phyloP scores from a whole-genome alignment of 2,797 vertebrate genomes.

The Rhynchotus rufescens region DNA sequence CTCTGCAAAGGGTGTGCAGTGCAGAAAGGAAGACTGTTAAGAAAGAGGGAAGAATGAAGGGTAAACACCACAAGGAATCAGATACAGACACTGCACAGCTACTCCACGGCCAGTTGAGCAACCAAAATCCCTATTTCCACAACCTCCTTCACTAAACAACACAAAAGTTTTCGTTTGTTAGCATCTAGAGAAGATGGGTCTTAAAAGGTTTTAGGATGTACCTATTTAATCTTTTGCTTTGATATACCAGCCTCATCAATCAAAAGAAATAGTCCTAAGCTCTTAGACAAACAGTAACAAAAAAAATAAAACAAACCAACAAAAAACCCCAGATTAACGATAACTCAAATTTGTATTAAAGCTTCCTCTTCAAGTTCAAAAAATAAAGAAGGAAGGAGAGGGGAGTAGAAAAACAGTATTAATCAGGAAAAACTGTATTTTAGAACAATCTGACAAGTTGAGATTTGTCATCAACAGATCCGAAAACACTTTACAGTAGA shows the following conservation, averaged over 20 bases:
- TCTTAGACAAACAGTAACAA: background rate
- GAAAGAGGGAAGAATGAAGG: slow-evolving; percentile 12
- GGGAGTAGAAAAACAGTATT: background rate
- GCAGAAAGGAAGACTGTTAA: background rate
- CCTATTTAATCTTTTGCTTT: background rate
- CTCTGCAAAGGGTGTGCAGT: background rate
- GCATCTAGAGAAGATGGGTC: background rate
- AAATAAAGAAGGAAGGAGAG: background rate
- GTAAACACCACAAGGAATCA: slow-evolving; percentile 12
- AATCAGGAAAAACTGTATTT: slow-evolving; percentile 26
- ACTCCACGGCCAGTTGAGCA: background rate
- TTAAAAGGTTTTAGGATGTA: background rate
- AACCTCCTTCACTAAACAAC: background rate
- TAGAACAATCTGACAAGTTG: slow-evolving; percentile 6
- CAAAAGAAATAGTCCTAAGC: background rate
- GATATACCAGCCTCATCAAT: background rate
- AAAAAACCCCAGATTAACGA: background rate
- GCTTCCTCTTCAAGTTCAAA: background rate
- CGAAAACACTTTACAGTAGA: background rate
- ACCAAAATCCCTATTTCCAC: slow-evolving; percentile 1
- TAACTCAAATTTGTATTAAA: background rate
- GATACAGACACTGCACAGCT: background rate
- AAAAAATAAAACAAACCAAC: background rate
- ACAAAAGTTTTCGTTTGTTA: background rate
- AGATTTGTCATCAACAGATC: slow-evolving; percentile 7